Conservation (phyloP, 2,888 invertebrate species). For the Apodemia zela region DNA sequence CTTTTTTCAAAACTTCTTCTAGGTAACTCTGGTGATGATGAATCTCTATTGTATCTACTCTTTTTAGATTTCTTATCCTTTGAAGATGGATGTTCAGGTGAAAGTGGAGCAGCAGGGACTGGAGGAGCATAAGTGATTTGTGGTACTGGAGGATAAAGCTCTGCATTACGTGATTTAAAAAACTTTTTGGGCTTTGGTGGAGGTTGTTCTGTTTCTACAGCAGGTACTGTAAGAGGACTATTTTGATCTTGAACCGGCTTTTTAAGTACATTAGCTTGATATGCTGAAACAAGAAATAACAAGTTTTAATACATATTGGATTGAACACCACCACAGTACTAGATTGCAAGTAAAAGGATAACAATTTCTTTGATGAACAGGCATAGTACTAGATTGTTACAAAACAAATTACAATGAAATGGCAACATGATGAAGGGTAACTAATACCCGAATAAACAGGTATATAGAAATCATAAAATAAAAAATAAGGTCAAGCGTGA, state of each 20-base stretch:
- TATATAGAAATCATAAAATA: too few relatives aligned
- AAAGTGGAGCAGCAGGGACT: conserved; percentile 64
- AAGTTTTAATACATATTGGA: background rate
- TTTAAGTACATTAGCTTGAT: conserved; percentile 59
- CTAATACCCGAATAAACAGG: too few relatives aligned
- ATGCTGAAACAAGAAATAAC: conserved; percentile 53
- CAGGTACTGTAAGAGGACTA: conserved; percentile 76
- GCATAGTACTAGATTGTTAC: too few relatives aligned
- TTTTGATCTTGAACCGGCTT: conserved; percentile 77
- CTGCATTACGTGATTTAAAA: conserved; percentile 91
- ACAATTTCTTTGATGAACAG: too few relatives aligned
- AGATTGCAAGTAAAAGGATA: too few relatives aligned
- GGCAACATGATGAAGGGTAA: too few relatives aligned
- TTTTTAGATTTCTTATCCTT: conserved; percentile 66
- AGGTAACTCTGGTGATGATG: conserved; percentile 72
- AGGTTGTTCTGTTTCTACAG: conserved; percentile 73
- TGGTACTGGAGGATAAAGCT: conserved; percentile 78
- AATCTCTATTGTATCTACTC: conserved; percentile 66
- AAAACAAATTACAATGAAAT: too few relatives aligned
- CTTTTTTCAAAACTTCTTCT: conserved; percentile 66
- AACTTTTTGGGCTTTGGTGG: conserved; percentile 92
- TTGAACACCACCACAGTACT: too few relatives aligned
- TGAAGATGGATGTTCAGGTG: conserved; percentile 67
- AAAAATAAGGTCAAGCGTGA: too few relatives aligned
- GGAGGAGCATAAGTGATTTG: conserved; percentile 76